Percentiles rank a stretch among this genome's conserved stretches.
Conservation (phyloP, 2,797 vertebrate species). For the Sebastes diaconus region DNA sequence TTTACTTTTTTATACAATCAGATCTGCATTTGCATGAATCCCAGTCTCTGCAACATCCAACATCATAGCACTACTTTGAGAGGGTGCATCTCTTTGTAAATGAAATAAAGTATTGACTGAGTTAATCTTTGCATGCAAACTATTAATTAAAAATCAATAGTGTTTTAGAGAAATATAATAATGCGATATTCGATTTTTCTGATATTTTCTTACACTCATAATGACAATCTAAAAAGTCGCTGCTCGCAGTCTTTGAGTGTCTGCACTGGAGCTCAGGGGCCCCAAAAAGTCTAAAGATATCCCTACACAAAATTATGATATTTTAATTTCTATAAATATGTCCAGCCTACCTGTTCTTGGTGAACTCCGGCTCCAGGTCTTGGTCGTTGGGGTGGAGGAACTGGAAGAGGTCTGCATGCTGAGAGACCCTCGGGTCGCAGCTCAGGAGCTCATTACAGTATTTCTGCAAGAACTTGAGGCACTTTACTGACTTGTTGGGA, state of each 20-base stretch:
- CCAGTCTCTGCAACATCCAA: too few species aligned
- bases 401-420: conserved; percentile 68
- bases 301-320: neutral
- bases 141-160: too few species aligned
- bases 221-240: neutral
- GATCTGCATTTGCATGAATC: too few species aligned
- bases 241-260: neutral
- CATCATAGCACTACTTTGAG: too few species aligned
- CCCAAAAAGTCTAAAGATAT: neutral
- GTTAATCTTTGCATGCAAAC: too few species aligned
- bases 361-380: conserved; percentile 86
- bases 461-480: conserved; percentile 82
- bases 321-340: neutral
- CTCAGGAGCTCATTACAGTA: conserved; percentile 85
- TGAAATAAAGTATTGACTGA: too few species aligned
- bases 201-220: too few species aligned
- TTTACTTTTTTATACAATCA: too few species aligned
- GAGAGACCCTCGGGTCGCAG: conserved; percentile 67
- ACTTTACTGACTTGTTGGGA: conserved; percentile 67
- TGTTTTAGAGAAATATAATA: too few species aligned
- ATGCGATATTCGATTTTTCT: too few species aligned
- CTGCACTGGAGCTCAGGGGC: neutral
- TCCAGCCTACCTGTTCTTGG: conserved; percentile 84
- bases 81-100: too few species aligned
- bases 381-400: conserved; percentile 86